Evolutionary conservation across 2,888 invertebrate species (phyloP).

Genomic region (Leptinotarsa juncta): DNA sequence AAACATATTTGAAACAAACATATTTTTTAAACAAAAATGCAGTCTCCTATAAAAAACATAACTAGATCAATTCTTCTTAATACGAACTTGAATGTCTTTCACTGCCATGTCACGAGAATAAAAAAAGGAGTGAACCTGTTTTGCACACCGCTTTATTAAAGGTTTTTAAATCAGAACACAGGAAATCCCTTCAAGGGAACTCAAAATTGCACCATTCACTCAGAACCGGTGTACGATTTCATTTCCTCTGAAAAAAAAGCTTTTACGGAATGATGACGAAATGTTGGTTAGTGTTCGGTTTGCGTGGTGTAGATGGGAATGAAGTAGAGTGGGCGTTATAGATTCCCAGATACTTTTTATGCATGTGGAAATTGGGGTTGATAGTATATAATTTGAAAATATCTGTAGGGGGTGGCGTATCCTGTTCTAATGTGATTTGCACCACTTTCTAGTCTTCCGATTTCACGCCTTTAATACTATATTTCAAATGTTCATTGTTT

Average conservation of each 20-base stretch:
- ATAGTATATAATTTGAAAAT: too few relatives aligned
- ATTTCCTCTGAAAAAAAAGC: slow-evolving; percentile 46
- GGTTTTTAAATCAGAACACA: slow-evolving; percentile 34
- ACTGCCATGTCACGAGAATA: neutral
- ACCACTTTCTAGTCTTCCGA: too few relatives aligned
- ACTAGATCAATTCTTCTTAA: neutral
- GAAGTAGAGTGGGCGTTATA: neutral
- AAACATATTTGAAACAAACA: too few relatives aligned
- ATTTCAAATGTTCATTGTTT: too few relatives aligned
- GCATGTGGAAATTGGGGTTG: too few relatives aligned
- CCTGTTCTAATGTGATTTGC: too few relatives aligned
- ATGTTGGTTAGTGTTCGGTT: slow-evolving; percentile 16
- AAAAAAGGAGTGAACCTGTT: slow-evolving; percentile 34
- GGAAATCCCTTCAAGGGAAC: slow-evolving; percentile 46
- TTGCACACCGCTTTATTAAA: slow-evolving; percentile 27
- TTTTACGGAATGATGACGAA: slow-evolving; percentile 40
- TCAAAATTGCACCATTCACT: slow-evolving; percentile 37
- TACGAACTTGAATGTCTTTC: neutral
- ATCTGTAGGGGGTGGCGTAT: too few relatives aligned
- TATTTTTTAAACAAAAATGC: too few relatives aligned
- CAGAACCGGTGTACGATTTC: slow-evolving; percentile 50
- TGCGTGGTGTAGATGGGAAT: neutral
- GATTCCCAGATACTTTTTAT: slow-evolving; percentile 12
- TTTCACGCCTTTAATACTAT: too few relatives aligned
- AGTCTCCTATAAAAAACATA: neutral